A percentile compares a stretch with the other conserved stretches of the same genome.
Conservation (phyloP, 2,797 vertebrate genomes). For the Hydrocynus forskahlii region DNA sequence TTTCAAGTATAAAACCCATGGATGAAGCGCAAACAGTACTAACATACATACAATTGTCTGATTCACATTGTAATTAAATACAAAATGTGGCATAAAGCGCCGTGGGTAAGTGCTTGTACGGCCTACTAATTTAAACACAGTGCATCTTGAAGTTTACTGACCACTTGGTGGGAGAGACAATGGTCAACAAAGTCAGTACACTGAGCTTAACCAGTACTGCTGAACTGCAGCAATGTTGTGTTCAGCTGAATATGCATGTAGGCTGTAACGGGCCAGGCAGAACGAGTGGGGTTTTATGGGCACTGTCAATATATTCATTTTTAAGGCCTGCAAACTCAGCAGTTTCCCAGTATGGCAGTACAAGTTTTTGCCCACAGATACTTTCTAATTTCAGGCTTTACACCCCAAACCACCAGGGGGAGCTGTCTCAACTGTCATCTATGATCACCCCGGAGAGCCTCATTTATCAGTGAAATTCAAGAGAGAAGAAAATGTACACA, state of each 20-base stretch:
- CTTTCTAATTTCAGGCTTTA: slow-evolving; percentile 49
- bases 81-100: slow-evolving; percentile 21
- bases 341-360: not conserved
- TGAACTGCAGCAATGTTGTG: not conserved
- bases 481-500: slow-evolving; percentile 48
- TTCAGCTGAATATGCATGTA: too few species aligned
- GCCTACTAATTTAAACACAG: not conserved
- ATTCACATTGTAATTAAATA: slow-evolving; percentile 41
- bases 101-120: not conserved
- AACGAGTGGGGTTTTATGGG: too few species aligned
- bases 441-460: slow-evolving; percentile 22
- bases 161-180: not conserved
- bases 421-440: slow-evolving; percentile 39
- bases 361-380: slow-evolving; percentile 23
- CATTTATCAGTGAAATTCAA: slow-evolving; percentile 44
- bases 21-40: slow-evolving; percentile 49
- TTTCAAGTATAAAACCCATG: slow-evolving; percentile 58
- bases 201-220: not conserved
- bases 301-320: too few species aligned
- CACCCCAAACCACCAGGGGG: slow-evolving; percentile 47
- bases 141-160: not conserved
- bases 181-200: not conserved
- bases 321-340: not conserved
- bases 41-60: not conserved
- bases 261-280: too few species aligned